Percentiles rank a stretch among this genome's conserved stretches.
phyloP scores from a whole-genome alignment of 1,140 invertebrate species.

The Dinothrombium tinctorium region DNA sequence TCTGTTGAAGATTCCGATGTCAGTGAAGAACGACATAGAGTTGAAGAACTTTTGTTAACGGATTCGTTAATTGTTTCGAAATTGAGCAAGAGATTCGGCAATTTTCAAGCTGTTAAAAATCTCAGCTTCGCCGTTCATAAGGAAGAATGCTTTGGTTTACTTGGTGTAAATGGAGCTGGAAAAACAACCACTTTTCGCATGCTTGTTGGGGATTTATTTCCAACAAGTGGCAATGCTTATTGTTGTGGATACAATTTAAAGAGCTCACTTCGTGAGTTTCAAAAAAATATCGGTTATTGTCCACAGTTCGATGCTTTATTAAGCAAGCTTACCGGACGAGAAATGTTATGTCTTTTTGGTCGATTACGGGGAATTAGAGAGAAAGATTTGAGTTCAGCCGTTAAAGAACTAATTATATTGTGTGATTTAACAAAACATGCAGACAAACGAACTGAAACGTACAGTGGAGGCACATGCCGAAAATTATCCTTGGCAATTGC shows the following conservation, averaged over 20 bases:
- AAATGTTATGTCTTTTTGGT: not conserved
- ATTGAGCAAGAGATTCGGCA: slow-evolving; percentile 13
- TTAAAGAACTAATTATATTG: not conserved
- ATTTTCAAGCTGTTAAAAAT: slow-evolving; percentile 15
- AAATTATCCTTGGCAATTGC: slow-evolving; percentile 32
- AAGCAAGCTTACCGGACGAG: slow-evolving; percentile 41
- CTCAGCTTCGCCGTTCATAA: slow-evolving; percentile 17
- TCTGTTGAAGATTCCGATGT: slow-evolving; percentile 13
- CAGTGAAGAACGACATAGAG: not conserved
- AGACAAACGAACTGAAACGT: not conserved
- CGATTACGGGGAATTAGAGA: not conserved
- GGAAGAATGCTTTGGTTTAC: slow-evolving; percentile 27
- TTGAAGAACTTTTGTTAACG: not conserved
- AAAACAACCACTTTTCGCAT: slow-evolving; percentile 22
- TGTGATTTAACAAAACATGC: not conserved
- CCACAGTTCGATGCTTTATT: slow-evolving; percentile 48
- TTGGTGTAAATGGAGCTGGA: slow-evolving; percentile 24
- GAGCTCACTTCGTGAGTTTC: slow-evolving; percentile 30
- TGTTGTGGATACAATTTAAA: slow-evolving; percentile 4
- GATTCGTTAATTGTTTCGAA: slow-evolving; percentile 1
- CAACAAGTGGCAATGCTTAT: slow-evolving; percentile 19
- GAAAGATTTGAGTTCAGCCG: not conserved
- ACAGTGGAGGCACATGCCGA: slow-evolving; percentile 28
- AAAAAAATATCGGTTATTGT: slow-evolving; percentile 27
- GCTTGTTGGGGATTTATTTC: slow-evolving; percentile 20